Evolutionary conservation across 2,888 invertebrate species (phyloP).

Genomic region (Parochlus steinenii): DNA sequence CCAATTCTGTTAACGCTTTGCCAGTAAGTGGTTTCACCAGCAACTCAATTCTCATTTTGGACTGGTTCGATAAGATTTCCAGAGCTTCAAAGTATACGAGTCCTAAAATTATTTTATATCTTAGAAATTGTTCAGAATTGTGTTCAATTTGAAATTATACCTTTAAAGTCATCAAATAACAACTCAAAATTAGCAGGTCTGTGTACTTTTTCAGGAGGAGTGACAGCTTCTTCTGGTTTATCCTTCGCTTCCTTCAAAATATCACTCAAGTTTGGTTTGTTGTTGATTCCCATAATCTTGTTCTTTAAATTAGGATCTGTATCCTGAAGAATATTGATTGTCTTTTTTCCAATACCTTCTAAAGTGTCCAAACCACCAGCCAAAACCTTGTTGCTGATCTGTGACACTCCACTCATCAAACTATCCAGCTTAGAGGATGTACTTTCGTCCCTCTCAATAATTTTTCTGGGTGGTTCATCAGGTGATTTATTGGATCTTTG

Average conservation of each 20-base stretch:
- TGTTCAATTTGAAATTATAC: constrained; percentile 24
- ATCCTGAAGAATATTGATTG: constrained; percentile 83
- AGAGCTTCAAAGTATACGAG: constrained; percentile 79
- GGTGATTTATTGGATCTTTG: constrained; percentile 8
- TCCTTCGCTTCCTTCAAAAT: constrained; percentile 54
- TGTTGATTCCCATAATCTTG: constrained; percentile 46
- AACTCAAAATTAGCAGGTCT: constrained; percentile 49
- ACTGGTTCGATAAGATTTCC: constrained; percentile 76
- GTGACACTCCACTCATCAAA: constrained; percentile 21
- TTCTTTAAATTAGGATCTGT: constrained; percentile 79
- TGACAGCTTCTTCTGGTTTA: constrained; percentile 44
- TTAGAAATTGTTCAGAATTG: not conserved
- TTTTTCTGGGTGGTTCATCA: constrained; percentile 14
- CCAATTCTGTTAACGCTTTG: constrained; percentile 44
- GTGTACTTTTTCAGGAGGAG: constrained; percentile 31
- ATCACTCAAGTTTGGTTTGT: constrained; percentile 47
- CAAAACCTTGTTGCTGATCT: constrained; percentile 50
- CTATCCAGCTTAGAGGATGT: constrained; percentile 8
- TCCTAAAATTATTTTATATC: constrained; percentile 30
- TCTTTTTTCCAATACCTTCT: constrained; percentile 87
- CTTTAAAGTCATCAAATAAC: constrained; percentile 77
- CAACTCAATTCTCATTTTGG: constrained; percentile 53
- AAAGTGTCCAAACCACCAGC: constrained; percentile 71
- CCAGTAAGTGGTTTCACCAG: constrained; percentile 38
- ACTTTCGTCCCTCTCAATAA: constrained; percentile 3